Percentiles rank a stretch among this genome's conserved stretches.
Evolutionary conservation across 2,113 vertebrate genomes (phyloP).

Genomic region (Macrotus californicus): DNA sequence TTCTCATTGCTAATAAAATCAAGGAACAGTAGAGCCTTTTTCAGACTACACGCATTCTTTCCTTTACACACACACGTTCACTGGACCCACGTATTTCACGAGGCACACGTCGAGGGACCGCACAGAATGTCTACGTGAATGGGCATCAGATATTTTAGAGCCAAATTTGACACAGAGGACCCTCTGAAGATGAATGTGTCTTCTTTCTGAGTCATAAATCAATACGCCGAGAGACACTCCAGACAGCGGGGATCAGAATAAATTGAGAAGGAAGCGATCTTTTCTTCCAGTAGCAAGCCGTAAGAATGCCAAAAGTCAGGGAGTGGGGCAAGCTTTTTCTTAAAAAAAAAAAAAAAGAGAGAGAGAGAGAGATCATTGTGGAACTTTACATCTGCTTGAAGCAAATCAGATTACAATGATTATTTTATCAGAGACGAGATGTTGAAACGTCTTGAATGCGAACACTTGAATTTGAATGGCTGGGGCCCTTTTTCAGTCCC

Average conservation of each 20-base stretch:
- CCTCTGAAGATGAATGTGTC: background rate
- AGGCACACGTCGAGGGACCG: background rate
- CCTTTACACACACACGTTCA: background rate
- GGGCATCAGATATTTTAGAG: background rate
- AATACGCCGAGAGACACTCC: slow-evolving; percentile 18
- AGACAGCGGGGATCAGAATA: slow-evolving; percentile 26
- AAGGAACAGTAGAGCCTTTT: background rate
- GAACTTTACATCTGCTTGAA: background rate
- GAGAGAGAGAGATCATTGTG: background rate
- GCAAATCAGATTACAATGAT: background rate
- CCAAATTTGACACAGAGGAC: background rate
- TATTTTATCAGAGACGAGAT: slow-evolving; percentile 2
- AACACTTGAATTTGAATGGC: background rate
- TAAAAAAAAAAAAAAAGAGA: background rate
- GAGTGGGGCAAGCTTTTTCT: background rate
- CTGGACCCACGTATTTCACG: background rate
- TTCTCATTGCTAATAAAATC: slow-evolving; percentile 20
- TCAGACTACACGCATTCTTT: background rate
- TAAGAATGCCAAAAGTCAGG: background rate
- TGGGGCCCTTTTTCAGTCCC: background rate
- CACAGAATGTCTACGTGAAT: background rate
- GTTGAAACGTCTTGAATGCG: background rate
- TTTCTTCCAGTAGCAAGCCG: slow-evolving; percentile 31
- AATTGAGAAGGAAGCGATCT: slow-evolving; percentile 15
- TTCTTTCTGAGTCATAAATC: background rate